Conservation (phyloP, 92 coral and sea anemone species). For the Parazoanthus atlanticus region DNA sequence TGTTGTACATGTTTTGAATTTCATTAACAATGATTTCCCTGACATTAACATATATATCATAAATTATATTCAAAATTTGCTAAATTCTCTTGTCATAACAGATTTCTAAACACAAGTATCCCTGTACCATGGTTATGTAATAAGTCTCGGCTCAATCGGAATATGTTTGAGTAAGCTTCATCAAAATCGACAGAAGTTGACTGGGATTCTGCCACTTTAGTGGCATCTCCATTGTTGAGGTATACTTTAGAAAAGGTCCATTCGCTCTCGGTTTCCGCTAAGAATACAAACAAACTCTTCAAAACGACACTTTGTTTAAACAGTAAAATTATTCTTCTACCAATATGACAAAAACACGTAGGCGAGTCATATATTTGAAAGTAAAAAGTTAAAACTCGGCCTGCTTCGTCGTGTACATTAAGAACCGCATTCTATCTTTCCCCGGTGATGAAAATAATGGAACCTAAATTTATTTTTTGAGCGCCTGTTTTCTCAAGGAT, state of each 20-base stretch:
- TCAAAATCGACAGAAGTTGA: background rate
- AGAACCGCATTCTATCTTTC: background rate
- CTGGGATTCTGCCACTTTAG: slow-evolving; percentile 7
- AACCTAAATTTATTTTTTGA: background rate
- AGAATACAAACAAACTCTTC: slow-evolving; percentile 7
- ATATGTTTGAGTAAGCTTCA: background rate
- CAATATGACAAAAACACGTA: background rate
- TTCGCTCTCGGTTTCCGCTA: slow-evolving; percentile 14
- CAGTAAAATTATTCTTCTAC: background rate
- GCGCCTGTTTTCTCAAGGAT: slow-evolving; percentile 18
- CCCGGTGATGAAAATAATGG: background rate
- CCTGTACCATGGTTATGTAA: background rate
- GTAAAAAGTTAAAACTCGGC: background rate
- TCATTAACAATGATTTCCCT: background rate
- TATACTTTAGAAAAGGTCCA: slow-evolving; percentile 13
- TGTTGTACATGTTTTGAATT: background rate
- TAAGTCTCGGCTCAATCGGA: background rate
- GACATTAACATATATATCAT: background rate
- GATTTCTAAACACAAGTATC: background rate
- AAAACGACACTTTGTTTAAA: slow-evolving; percentile 19
- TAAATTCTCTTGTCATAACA: background rate
- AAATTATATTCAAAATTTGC: background rate
- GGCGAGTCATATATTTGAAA: background rate
- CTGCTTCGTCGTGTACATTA: background rate
- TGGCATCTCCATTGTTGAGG: background rate